These are phyloP conservation scores for Graptemys geographica DNA, from an alignment of 2,797 vertebrate species.

Conservation along the genomic window DNA sequence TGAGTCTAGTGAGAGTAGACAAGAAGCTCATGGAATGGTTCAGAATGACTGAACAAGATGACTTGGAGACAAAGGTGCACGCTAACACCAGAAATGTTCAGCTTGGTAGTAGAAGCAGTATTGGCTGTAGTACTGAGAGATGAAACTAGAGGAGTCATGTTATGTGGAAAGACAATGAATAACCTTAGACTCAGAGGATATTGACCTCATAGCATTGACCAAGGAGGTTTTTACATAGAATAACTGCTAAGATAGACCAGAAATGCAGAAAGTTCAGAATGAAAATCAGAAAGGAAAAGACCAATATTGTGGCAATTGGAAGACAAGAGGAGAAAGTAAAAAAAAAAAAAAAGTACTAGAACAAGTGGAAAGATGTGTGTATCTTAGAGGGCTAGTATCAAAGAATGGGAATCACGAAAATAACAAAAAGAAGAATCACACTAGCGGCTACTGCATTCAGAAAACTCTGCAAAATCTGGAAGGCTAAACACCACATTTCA, in stretches of 20 bases:
- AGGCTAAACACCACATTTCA: background rate
- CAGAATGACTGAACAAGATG: background rate
- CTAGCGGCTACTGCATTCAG: background rate
- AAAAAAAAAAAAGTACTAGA: background rate
- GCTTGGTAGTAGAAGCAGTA: background rate
- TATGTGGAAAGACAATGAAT: background rate
- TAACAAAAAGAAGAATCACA: background rate
- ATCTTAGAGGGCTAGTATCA: background rate
- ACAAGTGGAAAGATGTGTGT: background rate
- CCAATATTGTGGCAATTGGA: background rate
- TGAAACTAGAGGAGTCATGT: background rate
- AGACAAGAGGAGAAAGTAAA: background rate
- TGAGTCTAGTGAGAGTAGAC: background rate
- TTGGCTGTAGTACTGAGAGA: no score
- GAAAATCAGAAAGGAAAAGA: background rate
- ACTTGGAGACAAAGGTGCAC: background rate
- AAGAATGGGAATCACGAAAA: background rate
- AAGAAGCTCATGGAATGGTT: background rate
- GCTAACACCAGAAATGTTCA: background rate
- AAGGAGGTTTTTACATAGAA: background rate
- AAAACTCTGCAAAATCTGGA: background rate
- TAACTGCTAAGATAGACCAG: background rate
- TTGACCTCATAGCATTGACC: background rate
- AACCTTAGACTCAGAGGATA: background rate
- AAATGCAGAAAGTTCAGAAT: background rate